Percentiles rank a stretch among this genome's conserved stretches.
These are phyloP conservation scores for Teleiodes luculella DNA, from an alignment of 2,888 invertebrate species.

Conservation along the genomic window DNA sequence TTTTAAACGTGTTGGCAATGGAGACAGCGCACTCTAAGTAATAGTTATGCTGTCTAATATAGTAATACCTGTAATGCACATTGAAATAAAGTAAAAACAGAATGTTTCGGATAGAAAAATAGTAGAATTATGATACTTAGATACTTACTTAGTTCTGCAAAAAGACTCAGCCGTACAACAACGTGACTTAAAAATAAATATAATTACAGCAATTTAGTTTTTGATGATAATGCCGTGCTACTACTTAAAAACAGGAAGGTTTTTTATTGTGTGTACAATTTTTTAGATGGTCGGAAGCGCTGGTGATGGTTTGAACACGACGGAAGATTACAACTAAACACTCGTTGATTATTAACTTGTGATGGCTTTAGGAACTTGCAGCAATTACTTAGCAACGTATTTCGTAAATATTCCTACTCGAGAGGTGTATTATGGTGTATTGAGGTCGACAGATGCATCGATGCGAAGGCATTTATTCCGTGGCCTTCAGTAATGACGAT, in stretches of 20 bases:
- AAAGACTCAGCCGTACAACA: no score
- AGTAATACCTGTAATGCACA: not conserved
- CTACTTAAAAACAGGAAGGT: conserved; percentile 40
- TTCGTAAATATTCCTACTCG: conserved; percentile 29
- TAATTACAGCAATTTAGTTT: conserved; percentile 43
- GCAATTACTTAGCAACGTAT: conserved; percentile 47
- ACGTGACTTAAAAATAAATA: conserved; percentile 20
- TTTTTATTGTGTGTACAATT: conserved; percentile 32
- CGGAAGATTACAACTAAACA: conserved; percentile 52
- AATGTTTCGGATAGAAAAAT: no score
- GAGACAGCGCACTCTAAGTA: not conserved
- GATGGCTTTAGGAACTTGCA: conserved; percentile 56
- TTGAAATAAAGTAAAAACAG: no score
- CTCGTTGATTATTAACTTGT: conserved; percentile 48
- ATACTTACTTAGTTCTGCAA: no score
- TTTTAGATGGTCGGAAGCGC: conserved; percentile 52
- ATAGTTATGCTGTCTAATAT: not conserved
- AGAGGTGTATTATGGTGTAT: conserved; percentile 24
- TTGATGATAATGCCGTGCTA: conserved; percentile 32
- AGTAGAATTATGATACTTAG: no score
- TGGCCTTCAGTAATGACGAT: conserved; percentile 20
- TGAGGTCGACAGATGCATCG: conserved; percentile 36
- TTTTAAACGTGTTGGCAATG: conserved; percentile 6
- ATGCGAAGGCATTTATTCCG: conserved; percentile 22
- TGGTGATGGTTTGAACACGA: conserved; percentile 49